Conservation (phyloP, 2,113 vertebrate species). For the Blennius ocellaris region DNA sequence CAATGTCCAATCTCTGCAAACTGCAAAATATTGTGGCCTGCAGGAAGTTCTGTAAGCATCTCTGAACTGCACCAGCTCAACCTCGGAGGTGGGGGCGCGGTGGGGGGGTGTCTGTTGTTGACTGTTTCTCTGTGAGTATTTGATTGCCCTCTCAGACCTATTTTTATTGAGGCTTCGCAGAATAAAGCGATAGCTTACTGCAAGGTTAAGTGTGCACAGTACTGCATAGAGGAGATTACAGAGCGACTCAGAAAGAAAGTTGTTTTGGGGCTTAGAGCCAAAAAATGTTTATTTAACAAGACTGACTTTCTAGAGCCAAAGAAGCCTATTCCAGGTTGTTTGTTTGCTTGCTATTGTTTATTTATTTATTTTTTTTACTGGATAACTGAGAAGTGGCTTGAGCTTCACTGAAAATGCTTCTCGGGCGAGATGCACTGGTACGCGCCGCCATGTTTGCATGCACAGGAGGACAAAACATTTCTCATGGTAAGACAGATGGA, state of each 20-base stretch:
- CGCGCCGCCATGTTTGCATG: not conserved
- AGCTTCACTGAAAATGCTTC: not conserved
- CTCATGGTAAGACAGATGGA: not conserved
- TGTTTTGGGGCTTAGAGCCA: slow-evolving; percentile 49
- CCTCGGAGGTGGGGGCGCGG: no score
- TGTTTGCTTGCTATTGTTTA: slow-evolving; percentile 37
- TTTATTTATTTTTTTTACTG: slow-evolving; percentile 42
- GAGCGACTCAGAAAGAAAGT: slow-evolving; percentile 29
- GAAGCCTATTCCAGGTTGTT: slow-evolving; percentile 36
- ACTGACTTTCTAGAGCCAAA: slow-evolving; percentile 37
- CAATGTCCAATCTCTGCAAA: slow-evolving; percentile 37
- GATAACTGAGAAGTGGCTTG: slow-evolving; percentile 24
- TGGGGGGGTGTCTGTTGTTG: slow-evolving; percentile 29
- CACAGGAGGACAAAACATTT: not conserved
- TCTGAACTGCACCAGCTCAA: slow-evolving; percentile 5
- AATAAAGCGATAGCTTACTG: slow-evolving; percentile 40
- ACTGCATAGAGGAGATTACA: slow-evolving; percentile 58
- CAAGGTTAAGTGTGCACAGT: slow-evolving; percentile 54
- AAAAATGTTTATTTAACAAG: slow-evolving; percentile 53
- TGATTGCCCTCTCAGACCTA: slow-evolving; percentile 51
- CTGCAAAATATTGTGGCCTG: slow-evolving; percentile 14
- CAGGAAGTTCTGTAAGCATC: slow-evolving; percentile 1
- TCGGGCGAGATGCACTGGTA: not conserved
- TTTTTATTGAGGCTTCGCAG: slow-evolving; percentile 38
- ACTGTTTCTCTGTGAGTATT: slow-evolving; percentile 32